phyloP scores from a whole-genome alignment of 2,888 invertebrate genomes.

The Chrysolina oricalcia region DNA sequence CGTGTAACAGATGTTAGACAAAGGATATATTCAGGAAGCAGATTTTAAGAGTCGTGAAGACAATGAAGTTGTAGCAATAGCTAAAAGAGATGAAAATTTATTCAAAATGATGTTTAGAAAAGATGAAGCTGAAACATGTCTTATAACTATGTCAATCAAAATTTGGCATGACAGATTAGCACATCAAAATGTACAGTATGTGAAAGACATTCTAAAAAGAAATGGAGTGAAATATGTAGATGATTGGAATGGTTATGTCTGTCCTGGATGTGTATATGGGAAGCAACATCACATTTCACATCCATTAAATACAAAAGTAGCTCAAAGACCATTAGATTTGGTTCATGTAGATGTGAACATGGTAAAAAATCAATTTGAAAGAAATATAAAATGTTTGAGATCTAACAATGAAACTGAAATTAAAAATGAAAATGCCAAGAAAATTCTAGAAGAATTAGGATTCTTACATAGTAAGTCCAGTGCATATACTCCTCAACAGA shows the following conservation, averaged over 20 bases:
- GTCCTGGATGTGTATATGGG: conserved; percentile 41
- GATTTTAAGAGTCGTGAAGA: conserved; percentile 25
- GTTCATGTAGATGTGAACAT: conserved; percentile 60
- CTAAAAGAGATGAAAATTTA: conserved; percentile 41
- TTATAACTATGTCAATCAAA: conserved; percentile 25
- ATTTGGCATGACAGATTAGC: conserved; percentile 26
- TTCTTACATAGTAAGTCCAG: conserved; percentile 56
- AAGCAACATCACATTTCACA: conserved; percentile 54
- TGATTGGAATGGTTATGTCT: conserved; percentile 44
- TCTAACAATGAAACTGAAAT: conserved; percentile 62
- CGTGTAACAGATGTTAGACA: conserved; percentile 27
- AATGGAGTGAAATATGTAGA: conserved; percentile 35
- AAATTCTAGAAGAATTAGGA: conserved; percentile 58
- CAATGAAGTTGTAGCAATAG: conserved; percentile 48
- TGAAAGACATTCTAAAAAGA: conserved; percentile 30
- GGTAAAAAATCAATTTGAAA: conserved; percentile 61
- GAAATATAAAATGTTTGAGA: conserved; percentile 55
- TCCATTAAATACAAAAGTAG: conserved; percentile 54
- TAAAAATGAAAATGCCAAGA: conserved; percentile 29
- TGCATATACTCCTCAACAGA: conserved; percentile 62
- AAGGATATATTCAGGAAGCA: conserved; percentile 28
- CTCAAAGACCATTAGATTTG: conserved; percentile 53
- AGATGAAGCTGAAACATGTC: conserved; percentile 27
- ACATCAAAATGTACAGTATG: conserved; percentile 29
- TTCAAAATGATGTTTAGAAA: conserved; percentile 39